Conservation (phyloP, 2,797 vertebrate species). For the Limnodromus scolopaceus region DNA sequence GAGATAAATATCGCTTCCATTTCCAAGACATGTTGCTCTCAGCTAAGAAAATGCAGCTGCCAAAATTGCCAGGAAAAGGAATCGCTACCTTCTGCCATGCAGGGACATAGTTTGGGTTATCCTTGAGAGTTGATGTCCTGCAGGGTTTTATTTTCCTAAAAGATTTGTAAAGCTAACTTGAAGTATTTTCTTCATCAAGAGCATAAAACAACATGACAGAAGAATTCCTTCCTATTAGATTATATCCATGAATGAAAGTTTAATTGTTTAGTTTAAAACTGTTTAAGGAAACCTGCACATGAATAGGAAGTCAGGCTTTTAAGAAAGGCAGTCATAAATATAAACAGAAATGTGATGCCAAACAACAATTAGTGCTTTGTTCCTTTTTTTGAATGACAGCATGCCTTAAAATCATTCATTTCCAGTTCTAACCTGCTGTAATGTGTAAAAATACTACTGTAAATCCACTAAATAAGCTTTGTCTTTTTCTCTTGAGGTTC, state of each 20-base stretch:
- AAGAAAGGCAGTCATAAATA: constrained; percentile 62
- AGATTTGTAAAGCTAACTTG: not conserved
- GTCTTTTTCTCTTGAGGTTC: not conserved
- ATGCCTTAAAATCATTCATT: constrained; percentile 6
- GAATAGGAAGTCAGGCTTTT: constrained; percentile 66
- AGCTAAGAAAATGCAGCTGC: constrained; percentile 2
- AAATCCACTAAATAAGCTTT: constrained; percentile 30
- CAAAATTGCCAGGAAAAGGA: not conserved
- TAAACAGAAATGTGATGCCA: constrained; percentile 58
- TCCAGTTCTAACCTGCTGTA: constrained; percentile 55
- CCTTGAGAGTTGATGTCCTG: not conserved
- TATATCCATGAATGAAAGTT: constrained; percentile 54
- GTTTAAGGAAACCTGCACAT: constrained; percentile 56
- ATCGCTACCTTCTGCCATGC: not conserved
- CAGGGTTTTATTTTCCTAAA: not conserved
- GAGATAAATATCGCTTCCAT: constrained; percentile 13
- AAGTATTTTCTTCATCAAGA: constrained; percentile 19
- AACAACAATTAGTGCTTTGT: constrained; percentile 65
- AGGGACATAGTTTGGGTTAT: not conserved
- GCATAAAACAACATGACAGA: not conserved
- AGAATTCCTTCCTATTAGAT: constrained; percentile 26
- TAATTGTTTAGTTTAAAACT: constrained; percentile 61
- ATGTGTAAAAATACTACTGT: constrained; percentile 32
- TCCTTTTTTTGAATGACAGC: constrained; percentile 62
- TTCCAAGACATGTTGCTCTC: not conserved